These are phyloP conservation scores for Nemoura dubitans DNA, from an alignment of 2,888 invertebrate genomes.

Conservation along the genomic window DNA sequence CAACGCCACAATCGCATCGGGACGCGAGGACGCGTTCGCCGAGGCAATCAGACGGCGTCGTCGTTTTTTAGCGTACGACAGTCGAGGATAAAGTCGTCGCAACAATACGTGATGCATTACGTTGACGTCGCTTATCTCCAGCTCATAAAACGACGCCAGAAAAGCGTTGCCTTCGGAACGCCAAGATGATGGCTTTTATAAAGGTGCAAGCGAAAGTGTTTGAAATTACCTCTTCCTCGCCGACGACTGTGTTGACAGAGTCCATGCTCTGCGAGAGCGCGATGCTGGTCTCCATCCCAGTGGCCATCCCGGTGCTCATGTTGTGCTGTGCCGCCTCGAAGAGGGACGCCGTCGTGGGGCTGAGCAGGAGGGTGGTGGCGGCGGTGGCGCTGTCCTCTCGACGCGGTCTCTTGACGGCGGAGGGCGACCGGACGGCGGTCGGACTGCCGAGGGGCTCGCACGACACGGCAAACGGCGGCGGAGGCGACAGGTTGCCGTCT, in stretches of 20 bases:
- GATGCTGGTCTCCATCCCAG: constrained; percentile 71
- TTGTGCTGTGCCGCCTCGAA: neutral
- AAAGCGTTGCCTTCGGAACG: no score
- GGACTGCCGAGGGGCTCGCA: constrained; percentile 41
- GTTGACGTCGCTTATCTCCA: no score
- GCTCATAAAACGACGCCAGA: no score
- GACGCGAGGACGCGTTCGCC: no score
- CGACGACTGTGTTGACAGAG: constrained; percentile 93
- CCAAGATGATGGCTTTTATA: no score
- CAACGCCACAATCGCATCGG: no score
- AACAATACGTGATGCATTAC: no score
- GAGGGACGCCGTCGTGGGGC: constrained; percentile 57
- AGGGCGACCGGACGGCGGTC: constrained; percentile 39
- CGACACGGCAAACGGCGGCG: constrained; percentile 54
- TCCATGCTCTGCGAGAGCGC: constrained; percentile 97
- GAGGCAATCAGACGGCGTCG: no score
- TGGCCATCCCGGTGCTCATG: constrained; percentile 46
- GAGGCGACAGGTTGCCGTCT: constrained; percentile 52
- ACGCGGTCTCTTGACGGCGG: constrained; percentile 51
- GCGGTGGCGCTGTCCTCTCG: constrained; percentile 54
- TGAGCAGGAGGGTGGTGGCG: constrained; percentile 58
- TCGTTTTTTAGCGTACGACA: no score
- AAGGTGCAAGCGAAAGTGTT: no score
- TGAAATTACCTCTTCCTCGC: constrained; percentile 98
- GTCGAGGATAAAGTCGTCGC: no score